Evolutionary conservation across 1,140 invertebrate genomes (phyloP).

Genomic region (Contarinia nasturtii): DNA sequence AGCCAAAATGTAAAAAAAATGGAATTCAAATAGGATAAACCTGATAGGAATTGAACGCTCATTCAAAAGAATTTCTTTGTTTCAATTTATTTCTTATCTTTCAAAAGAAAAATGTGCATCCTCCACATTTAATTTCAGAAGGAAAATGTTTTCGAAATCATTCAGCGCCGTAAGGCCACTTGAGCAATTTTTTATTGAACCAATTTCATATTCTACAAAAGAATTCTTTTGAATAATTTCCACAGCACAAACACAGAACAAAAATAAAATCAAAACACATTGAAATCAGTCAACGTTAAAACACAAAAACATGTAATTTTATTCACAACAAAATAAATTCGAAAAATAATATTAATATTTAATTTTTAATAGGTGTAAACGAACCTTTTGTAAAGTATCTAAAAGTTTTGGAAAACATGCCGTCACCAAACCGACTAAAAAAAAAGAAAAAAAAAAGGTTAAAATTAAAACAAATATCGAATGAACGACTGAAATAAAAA

Average conservation of each 20-base stretch:
- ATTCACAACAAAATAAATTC: neutral
- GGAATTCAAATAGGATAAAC: neutral
- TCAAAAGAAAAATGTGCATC: no score
- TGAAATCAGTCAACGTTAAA: no score
- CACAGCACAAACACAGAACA: neutral
- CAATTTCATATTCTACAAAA: neutral
- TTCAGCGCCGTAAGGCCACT: no score
- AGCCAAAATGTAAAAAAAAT: neutral
- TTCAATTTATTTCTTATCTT: neutral
- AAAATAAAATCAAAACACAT: neutral
- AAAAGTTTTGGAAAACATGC: slow-evolving; percentile 73
- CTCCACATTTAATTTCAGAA: no score
- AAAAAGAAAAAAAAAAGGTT: no score
- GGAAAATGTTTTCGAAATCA: no score
- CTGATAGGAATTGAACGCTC: no score
- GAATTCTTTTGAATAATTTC: neutral
- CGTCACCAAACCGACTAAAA: slow-evolving; percentile 48
- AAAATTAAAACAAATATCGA: no score
- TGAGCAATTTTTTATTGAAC: no score
- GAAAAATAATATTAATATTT: no score
- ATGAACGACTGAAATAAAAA: no score
- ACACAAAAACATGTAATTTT: neutral
- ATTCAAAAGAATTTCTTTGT: neutral
- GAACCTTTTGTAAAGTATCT: slow-evolving; percentile 51
- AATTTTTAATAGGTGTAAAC: no score